phyloP scores from a whole-genome alignment of 2,888 invertebrate species.

The Seladonia tumulorum region DNA sequence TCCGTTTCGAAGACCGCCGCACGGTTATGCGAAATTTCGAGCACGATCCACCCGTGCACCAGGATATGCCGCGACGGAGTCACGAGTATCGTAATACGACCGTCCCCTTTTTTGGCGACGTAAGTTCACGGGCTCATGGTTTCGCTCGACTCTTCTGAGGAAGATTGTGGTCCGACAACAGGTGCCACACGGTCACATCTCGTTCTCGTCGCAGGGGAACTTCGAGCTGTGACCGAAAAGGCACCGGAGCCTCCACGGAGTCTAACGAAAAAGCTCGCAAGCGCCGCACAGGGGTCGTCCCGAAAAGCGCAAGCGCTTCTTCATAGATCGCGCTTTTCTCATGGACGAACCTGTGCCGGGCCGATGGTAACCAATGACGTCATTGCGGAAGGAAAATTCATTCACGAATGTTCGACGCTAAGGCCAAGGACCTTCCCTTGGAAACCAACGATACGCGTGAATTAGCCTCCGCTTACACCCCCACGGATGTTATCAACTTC shows the following conservation, averaged over 20 bases:
- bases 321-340: conserved; percentile 75
- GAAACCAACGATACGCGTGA: conserved; percentile 11
- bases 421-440: conserved; percentile 59
- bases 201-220: conserved; percentile 52
- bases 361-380: conserved; percentile 69
- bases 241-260: conserved; percentile 43
- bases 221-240: conserved; percentile 47
- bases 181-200: conserved; percentile 61
- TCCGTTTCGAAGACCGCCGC: neutral
- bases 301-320: conserved; percentile 77
- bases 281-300: conserved; percentile 48
- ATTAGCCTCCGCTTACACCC: neutral
- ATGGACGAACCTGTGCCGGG: conserved; percentile 33
- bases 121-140: conserved; percentile 33
- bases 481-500: neutral
- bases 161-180: conserved; percentile 36
- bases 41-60: conserved; percentile 55
- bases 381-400: conserved; percentile 65
- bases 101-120: conserved; percentile 26
- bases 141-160: conserved; percentile 43
- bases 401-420: conserved; percentile 71
- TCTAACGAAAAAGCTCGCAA: conserved; percentile 42
- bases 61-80: conserved; percentile 32
- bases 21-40: conserved; percentile 22
- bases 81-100: conserved; percentile 8